These are phyloP conservation scores for Melieria picta DNA, from an alignment of 2,888 invertebrate species.

Conservation along the genomic window DNA sequence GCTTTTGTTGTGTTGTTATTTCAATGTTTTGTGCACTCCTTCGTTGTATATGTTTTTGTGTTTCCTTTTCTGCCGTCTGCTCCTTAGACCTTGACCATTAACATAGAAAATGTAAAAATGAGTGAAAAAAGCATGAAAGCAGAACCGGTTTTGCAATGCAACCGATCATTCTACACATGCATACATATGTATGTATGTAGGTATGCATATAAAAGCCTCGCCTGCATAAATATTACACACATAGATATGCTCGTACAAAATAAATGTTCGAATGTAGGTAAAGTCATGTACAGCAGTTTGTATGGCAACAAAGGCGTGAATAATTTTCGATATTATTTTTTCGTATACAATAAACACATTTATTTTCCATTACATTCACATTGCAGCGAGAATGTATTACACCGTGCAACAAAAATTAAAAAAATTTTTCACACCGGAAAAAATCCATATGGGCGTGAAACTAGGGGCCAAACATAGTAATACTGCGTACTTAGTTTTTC, in stretches of 20 bases:
- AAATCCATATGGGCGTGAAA: no score
- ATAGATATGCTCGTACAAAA: background rate
- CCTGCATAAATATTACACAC: background rate
- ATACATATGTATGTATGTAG: background rate
- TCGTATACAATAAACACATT: no score
- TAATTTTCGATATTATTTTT: no score
- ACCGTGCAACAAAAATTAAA: no score
- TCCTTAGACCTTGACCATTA: slow-evolving; percentile 67
- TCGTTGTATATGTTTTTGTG: slow-evolving; percentile 43
- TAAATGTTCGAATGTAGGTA: no score
- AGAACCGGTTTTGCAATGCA: slow-evolving; percentile 30
- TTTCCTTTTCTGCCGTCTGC: slow-evolving; percentile 50
- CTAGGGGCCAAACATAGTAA: no score
- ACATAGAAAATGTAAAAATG: slow-evolving; percentile 53
- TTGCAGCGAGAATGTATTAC: no score
- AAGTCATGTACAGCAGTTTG: no score
- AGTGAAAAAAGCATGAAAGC: slow-evolving; percentile 33
- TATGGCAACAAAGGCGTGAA: no score
- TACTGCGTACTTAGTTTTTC: no score
- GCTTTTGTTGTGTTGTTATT: slow-evolving; percentile 33
- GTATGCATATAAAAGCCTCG: background rate
- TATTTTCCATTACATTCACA: no score
- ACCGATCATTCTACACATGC: background rate
- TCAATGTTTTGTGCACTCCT: slow-evolving; percentile 42
- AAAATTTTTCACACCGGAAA: no score